Evolutionary conservation across 2,797 vertebrate genomes (phyloP).

Genomic region (Odontamblyopus lacepedii): DNA sequence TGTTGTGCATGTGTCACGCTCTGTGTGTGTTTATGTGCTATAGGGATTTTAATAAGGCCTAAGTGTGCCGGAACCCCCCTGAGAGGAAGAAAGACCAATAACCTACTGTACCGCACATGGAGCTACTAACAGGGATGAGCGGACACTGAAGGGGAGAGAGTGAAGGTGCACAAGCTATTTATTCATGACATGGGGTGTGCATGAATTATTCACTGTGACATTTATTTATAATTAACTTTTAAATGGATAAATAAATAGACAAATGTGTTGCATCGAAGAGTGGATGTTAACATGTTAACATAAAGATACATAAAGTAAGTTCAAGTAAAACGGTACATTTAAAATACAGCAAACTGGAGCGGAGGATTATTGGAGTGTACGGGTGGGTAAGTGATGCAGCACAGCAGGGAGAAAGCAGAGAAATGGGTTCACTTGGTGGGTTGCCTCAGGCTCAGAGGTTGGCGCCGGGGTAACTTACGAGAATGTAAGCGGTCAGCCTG

Average conservation of each 20-base stretch:
- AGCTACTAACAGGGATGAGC: constrained; percentile 70
- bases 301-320: constrained; percentile 37
- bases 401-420: constrained; percentile 42
- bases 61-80: constrained; percentile 68
- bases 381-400: constrained; percentile 34
- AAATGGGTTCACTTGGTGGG: constrained; percentile 59
- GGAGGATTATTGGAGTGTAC: constrained; percentile 29
- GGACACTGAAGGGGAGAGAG: constrained; percentile 67
- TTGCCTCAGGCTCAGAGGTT: constrained; percentile 46
- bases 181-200: constrained; percentile 57
- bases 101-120: constrained; percentile 63
- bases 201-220: constrained; percentile 78
- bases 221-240: constrained; percentile 77
- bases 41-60: constrained; percentile 77
- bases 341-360: constrained; percentile 29
- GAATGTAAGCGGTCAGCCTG: constrained; percentile 28
- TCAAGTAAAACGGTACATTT: constrained; percentile 44
- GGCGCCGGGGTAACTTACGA: constrained; percentile 32
- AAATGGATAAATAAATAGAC: constrained; percentile 80
- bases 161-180: constrained; percentile 67
- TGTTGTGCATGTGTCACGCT: constrained; percentile 34
- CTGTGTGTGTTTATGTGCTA: constrained; percentile 72
- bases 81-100: constrained; percentile 71
- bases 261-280: constrained; percentile 46
- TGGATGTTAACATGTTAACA: constrained; percentile 50